A percentile compares a stretch with the other conserved stretches of the same genome.
Evolutionary conservation across 2,888 invertebrate genomes (phyloP).

Genomic region (Seira ritae): DNA sequence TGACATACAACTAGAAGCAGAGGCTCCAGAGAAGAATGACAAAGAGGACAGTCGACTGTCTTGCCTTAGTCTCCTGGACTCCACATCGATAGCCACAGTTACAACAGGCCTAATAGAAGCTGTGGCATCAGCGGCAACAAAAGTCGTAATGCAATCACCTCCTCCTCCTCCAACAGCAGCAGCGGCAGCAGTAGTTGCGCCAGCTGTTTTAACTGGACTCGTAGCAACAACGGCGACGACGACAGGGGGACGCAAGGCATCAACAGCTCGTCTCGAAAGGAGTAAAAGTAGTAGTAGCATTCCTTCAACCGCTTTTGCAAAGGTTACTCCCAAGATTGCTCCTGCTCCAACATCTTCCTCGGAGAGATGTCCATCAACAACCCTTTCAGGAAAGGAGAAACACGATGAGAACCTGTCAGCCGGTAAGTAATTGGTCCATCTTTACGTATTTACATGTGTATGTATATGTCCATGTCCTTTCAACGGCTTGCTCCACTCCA

Average conservation of each 20-base stretch:
- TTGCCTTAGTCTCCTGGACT: constrained; percentile 57
- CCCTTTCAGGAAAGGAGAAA: constrained; percentile 39
- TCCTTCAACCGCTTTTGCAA: neutral
- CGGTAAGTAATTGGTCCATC: constrained; percentile 45
- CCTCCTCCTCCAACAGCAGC: constrained; percentile 16
- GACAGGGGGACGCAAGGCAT: constrained; percentile 20
- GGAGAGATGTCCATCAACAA: constrained; percentile 54
- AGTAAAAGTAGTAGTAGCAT: constrained; percentile 40
- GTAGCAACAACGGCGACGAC: constrained; percentile 36
- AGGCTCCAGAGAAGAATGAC: constrained; percentile 58
- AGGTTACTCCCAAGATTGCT: constrained; percentile 23
- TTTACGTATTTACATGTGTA: neutral
- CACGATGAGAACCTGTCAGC: constrained; percentile 39
- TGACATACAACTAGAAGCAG: constrained; percentile 48
- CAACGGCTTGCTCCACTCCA: neutral
- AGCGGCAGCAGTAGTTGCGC: constrained; percentile 40
- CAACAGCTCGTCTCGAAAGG: constrained; percentile 32
- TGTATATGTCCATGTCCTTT: too few relatives aligned
- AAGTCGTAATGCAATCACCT: constrained; percentile 49
- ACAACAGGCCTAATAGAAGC: constrained; percentile 49
- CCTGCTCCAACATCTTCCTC: constrained; percentile 30
- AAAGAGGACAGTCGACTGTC: constrained; percentile 59
- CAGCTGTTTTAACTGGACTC: constrained; percentile 27
- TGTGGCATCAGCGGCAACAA: constrained; percentile 49
- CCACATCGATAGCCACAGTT: constrained; percentile 56